Evolutionary conservation across 2,797 vertebrate species (phyloP).

Genomic region (Tokudaia muenninki): DNA sequence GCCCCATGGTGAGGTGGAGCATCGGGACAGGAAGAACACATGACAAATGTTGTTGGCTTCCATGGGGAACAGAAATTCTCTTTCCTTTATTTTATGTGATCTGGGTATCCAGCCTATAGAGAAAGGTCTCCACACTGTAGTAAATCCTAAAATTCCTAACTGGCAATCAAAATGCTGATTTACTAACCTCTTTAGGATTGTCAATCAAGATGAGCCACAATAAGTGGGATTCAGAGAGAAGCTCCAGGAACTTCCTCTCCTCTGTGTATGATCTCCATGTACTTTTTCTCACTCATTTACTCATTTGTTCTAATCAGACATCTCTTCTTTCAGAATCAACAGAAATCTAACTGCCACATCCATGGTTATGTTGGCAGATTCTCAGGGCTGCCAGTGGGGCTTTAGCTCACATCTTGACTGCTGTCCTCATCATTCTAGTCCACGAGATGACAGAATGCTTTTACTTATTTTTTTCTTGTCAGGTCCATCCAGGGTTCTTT

Average conservation of each 20-base stretch:
- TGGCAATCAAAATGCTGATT: no score
- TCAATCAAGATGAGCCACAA: background rate
- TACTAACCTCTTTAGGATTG: background rate
- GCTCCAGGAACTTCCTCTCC: background rate
- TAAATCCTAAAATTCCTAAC: background rate
- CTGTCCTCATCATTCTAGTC: background rate
- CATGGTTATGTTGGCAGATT: background rate
- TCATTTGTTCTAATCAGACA: background rate
- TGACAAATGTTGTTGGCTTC: background rate
- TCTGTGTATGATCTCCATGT: no score
- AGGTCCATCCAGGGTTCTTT: background rate
- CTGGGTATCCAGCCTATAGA: background rate
- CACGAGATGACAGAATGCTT: background rate
- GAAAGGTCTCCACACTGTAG: no score
- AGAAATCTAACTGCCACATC: background rate
- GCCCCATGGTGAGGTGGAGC: background rate
- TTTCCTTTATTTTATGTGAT: background rate
- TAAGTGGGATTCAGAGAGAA: background rate
- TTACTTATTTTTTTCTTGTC: background rate
- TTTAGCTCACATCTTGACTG: background rate
- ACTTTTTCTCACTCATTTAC: background rate
- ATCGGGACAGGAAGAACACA: background rate
- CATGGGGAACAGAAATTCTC: background rate
- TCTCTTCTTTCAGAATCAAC: background rate
- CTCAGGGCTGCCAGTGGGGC: fast-evolving